Evolutionary conservation across 2,113 vertebrate genomes (phyloP).

Genomic region (Cyprinodon variegatus): DNA sequence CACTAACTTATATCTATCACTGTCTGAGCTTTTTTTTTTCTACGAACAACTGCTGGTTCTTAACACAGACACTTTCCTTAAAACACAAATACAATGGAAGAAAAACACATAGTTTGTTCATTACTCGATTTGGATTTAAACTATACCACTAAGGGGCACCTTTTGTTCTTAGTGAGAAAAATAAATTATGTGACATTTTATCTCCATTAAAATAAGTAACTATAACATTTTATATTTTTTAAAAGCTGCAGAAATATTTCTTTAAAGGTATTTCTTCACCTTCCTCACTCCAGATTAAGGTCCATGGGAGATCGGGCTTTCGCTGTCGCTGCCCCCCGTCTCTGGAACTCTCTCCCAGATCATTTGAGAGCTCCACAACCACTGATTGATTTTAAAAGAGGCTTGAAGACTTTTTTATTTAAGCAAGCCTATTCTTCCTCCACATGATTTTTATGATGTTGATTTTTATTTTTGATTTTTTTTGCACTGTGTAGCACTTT

Average conservation of each 20-base stretch:
- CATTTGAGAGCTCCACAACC: too few relatives aligned
- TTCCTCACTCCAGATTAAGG: too few relatives aligned
- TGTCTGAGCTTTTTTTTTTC: constrained; percentile 23
- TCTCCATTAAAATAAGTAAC: neutral
- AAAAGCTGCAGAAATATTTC: neutral
- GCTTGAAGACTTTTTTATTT: too few relatives aligned
- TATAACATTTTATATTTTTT: neutral
- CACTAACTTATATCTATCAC: constrained; percentile 34
- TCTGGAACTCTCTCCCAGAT: too few relatives aligned
- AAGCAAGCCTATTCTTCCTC: too few relatives aligned
- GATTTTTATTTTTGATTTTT: too few relatives aligned
- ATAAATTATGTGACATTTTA: neutral
- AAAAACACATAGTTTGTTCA: constrained; percentile 25
- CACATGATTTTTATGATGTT: too few relatives aligned
- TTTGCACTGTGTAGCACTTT: too few relatives aligned
- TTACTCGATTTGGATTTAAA: constrained; percentile 12
- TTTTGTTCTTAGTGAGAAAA: neutral
- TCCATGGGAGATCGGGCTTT: too few relatives aligned
- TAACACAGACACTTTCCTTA: constrained; percentile 23
- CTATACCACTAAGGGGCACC: constrained; percentile 23
- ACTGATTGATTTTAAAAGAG: too few relatives aligned
- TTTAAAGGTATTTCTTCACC: neutral
- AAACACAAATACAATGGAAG: constrained; percentile 17
- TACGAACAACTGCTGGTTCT: constrained; percentile 13
- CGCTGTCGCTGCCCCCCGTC: too few relatives aligned